Percentiles rank a stretch among this genome's conserved stretches.
phyloP scores from a whole-genome alignment of 2,888 invertebrate species.

The Hemistola chrysoprasaria region DNA sequence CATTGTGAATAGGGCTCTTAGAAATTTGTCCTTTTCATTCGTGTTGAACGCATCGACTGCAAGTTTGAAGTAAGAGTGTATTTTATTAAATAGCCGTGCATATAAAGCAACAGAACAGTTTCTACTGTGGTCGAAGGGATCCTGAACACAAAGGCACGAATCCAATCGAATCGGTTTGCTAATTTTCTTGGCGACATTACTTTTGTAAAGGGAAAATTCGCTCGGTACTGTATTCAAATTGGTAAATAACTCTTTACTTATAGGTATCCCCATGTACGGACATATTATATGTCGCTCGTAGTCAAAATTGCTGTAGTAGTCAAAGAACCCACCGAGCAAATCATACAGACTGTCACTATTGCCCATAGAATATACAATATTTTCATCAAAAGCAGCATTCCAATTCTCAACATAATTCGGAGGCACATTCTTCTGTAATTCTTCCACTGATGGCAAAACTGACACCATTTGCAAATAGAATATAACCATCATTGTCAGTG shows the following conservation, averaged over 20 bases:
- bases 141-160: conserved; percentile 79
- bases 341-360: conserved; percentile 56
- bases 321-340: conserved; percentile 84
- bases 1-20: conserved; percentile 32
- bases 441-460: conserved; percentile 79
- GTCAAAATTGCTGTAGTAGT: conserved; percentile 82
- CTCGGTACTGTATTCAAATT: conserved; percentile 34
- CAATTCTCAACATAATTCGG: conserved; percentile 71
- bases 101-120: conserved; percentile 64
- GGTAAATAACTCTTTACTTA: conserved; percentile 60
- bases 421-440: conserved; percentile 58
- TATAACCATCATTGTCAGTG: conserved; percentile 84
- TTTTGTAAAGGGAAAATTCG: conserved; percentile 63
- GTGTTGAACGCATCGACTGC: conserved; percentile 38
- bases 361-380: background rate
- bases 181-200: conserved; percentile 32
- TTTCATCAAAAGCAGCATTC: conserved; percentile 79
- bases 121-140: conserved; percentile 82
- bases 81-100: conserved; percentile 30
- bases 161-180: conserved; percentile 47
- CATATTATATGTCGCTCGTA: conserved; percentile 81
- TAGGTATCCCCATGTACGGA: conserved; percentile 77
- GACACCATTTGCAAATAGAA: conserved; percentile 86
- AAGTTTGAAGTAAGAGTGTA: conserved; percentile 34
- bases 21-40: conserved; percentile 27